Base-by-base conservation (phyloP, 2,888 invertebrate genomes). In the Baccha elongata region DNA sequence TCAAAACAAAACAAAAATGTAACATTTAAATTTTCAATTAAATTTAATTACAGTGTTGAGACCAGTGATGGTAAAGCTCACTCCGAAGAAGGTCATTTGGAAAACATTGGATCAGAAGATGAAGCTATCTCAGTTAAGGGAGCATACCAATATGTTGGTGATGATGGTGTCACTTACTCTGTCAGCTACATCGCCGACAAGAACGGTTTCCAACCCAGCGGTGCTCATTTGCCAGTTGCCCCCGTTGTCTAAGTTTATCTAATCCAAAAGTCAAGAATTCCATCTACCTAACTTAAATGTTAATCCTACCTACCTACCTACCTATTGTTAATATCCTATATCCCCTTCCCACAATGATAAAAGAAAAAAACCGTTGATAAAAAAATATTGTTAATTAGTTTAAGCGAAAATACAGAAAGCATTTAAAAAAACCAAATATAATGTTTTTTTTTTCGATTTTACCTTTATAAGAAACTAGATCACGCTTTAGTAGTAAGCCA, bases 51-150 rank as follows among this genome's bases (percentile, higher is more conserved):
- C 87, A 93, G 92, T n/a, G 91, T 87, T 80, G 92, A 92, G 76
- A 92, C 91, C 87, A 93, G 93, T 83, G 93, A 93, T 85, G 92
- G 92, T 3, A 88, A 90, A 0, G 90, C 87, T 17, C 92, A 91
- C 8, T 88, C 89, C 26, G 92, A 92, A 86, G 86, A 89, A 53
- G 92, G 91, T 1, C 90, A 91, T 83, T 85, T 92, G 29, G 91
- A 89, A 84, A 92, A 92, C 85, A 87, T 88, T 1, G 92, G 92
- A 55, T 85, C 90, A 13, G 92, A 92, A 53, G 89, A 92, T 67
- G 91, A 91, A 71, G 88, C 89, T 17, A 87, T 92, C 11, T 86
- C 88, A 7, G 89, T 92, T 26, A 88, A 85, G 48, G 92, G 92
- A n/a, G 89, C 90, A 3, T 92, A 91, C 87, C 86, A 89, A 6